Conservation (phyloP, 2,113 vertebrate species). For the Saiga tatarica region DNA sequence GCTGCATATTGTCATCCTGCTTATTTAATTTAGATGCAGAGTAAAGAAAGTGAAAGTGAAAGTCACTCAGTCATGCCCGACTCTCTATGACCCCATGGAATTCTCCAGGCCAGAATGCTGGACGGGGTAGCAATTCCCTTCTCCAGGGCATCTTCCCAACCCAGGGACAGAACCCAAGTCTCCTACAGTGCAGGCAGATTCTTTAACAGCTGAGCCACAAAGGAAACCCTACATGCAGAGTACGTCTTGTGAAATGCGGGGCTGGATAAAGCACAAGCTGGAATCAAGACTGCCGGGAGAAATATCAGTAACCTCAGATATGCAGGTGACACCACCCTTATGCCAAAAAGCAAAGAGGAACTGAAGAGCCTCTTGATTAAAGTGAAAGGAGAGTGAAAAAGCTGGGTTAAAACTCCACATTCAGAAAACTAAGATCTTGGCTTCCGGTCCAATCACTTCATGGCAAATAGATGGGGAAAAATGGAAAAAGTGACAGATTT, state of each 20-base stretch:
- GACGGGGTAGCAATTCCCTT: background rate
- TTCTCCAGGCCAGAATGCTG: background rate
- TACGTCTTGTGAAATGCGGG: background rate
- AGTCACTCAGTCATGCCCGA: background rate
- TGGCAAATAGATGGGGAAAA: background rate
- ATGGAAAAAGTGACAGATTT: background rate
- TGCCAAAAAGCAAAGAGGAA: background rate
- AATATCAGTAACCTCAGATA: background rate
- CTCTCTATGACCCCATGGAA: background rate
- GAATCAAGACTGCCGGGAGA: background rate
- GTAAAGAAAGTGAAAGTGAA: background rate
- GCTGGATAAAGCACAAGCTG: background rate
- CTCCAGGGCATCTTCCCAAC: background rate
- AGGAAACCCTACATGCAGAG: background rate
- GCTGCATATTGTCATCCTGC: background rate
- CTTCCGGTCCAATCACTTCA: background rate
- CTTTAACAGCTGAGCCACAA: background rate
- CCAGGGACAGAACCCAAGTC: background rate
- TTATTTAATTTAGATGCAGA: background rate
- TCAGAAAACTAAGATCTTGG: background rate
- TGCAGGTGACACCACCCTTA: background rate
- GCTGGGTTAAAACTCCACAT: background rate
- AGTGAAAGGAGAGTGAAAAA: background rate
- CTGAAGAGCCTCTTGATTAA: background rate
- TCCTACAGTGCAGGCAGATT: background rate